phyloP scores from a whole-genome alignment of 2,888 invertebrate genomes.

The Pardosa pseudoannulata region DNA sequence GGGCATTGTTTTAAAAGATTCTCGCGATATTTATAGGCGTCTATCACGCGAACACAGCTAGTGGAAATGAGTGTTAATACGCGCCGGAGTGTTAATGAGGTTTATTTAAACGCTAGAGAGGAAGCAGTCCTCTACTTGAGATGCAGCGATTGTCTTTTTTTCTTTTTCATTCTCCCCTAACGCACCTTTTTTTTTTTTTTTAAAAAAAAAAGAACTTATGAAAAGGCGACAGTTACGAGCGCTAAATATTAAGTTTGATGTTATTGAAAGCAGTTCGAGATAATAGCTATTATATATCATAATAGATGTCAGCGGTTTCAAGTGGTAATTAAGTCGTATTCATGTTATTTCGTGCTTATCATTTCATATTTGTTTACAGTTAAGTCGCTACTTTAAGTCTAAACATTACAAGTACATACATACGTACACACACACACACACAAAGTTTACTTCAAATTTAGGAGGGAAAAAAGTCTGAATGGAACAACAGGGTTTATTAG shows the following conservation, averaged over 20 bases:
- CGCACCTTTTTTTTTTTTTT: neutral
- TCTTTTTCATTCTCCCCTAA: no score
- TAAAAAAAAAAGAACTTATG: neutral
- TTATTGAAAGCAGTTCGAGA: neutral
- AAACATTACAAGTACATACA: no score
- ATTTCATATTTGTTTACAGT: no score
- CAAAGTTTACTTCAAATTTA: no score
- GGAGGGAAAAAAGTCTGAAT: no score
- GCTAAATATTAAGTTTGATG: neutral
- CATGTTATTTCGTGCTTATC: no score
- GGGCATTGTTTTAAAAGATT: conserved; percentile 58
- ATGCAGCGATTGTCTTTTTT: neutral
- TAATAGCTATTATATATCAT: no score
- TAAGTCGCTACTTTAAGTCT: no score
- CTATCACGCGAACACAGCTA: conserved; percentile 41
- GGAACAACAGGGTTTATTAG: no score
- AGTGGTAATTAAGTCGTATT: no score
- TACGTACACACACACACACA: no score
- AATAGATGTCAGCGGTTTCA: no score
- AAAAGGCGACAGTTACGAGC: neutral
- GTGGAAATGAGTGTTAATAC: neutral
- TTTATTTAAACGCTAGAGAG: conserved; percentile 3
- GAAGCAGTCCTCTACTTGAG: conserved; percentile 13
- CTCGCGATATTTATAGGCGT: conserved; percentile 56
- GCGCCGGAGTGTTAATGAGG: neutral